A percentile compares a stretch with the other conserved stretches of the same genome.
Conservation (phyloP, 2,113 vertebrate species). For the Lasiurus borealis region DNA sequence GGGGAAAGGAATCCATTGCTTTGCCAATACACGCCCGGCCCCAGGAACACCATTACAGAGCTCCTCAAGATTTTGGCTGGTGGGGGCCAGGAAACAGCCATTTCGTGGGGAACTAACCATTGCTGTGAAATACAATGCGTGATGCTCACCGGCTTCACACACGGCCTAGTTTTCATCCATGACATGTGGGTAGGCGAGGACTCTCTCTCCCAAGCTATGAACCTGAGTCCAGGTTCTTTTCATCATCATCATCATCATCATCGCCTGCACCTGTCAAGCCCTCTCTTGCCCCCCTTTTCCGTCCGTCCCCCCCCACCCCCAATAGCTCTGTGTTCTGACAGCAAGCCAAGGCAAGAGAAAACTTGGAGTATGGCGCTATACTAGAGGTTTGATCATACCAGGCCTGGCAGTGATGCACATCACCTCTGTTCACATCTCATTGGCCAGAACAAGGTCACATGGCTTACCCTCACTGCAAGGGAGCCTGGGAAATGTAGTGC, state of each 20-base stretch:
- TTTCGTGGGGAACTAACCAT: not conserved
- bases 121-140: not conserved
- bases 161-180: not conserved
- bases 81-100: not conserved
- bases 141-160: not conserved
- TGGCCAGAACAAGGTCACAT: slow-evolving; percentile 41
- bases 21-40: not conserved
- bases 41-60: not conserved
- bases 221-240: not conserved
- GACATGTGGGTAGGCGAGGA: too few relatives aligned
- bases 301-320: rapidly evolving
- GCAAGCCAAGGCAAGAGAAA: not conserved
- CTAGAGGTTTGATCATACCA: not conserved
- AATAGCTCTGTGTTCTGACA: not conserved
- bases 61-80: not conserved
- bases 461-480: not conserved
- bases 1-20: not conserved
- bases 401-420: rapidly evolving
- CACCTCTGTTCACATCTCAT: not conserved
- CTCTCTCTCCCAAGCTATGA: not conserved
- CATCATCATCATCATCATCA: too few relatives aligned
- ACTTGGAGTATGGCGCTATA: not conserved
- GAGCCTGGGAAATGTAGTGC: slow-evolving; percentile 68
- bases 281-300: rapidly evolving
- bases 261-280: not conserved